Evolutionary conservation across 2,797 vertebrate genomes (phyloP).

Genomic region (Ispidina picta): DNA sequence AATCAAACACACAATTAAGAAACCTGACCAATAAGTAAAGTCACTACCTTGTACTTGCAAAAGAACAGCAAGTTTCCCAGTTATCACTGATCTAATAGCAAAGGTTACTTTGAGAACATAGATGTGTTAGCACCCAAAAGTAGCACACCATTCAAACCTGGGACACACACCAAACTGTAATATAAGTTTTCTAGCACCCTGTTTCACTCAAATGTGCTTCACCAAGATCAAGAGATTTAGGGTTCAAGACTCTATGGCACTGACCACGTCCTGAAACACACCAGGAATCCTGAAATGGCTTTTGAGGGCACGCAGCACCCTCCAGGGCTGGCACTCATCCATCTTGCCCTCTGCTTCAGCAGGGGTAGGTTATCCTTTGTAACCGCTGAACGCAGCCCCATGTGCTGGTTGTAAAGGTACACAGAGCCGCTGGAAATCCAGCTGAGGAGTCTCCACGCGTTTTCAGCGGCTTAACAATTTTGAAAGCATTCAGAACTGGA

Average conservation of each 20-base stretch:
- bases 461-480: neutral
- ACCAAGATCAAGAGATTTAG: neutral
- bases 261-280: accelerated
- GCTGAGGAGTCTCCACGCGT: accelerated
- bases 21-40: neutral
- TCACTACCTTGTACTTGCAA: accelerated
- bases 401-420: neutral
- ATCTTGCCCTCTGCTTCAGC: neutral
- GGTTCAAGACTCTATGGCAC: neutral
- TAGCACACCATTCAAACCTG: neutral
- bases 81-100: neutral
- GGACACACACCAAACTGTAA: neutral
- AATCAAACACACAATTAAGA: neutral
- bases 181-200: neutral
- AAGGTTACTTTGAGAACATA: neutral
- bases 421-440: neutral
- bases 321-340: neutral
- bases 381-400: neutral
- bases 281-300: neutral
- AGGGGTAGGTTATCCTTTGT: neutral
- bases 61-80: neutral
- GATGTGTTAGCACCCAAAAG: neutral
- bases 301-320: neutral
- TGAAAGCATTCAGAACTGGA: neutral
- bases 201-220: neutral